A percentile compares a stretch with the other conserved stretches of the same genome.
These are phyloP conservation scores for Exephanes ischioxanthus DNA, from an alignment of 2,888 invertebrate species.

Conservation along the genomic window DNA sequence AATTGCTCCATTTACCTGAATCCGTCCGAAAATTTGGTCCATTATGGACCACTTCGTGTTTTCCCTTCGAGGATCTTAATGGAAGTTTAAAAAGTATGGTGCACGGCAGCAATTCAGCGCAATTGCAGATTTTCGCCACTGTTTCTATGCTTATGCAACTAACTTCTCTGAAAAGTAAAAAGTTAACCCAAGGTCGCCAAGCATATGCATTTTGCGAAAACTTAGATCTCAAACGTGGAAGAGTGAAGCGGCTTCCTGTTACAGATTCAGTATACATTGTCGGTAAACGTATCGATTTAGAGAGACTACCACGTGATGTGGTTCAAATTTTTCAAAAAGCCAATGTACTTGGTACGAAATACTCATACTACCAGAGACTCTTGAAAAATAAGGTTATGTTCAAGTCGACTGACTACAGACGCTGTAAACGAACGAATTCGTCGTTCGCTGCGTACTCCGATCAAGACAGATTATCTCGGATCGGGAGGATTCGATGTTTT, in stretches of 20 bases:
- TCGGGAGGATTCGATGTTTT: conserved; percentile 52
- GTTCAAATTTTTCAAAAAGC: background rate
- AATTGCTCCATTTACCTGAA: conserved; percentile 51
- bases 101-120: conserved; percentile 63
- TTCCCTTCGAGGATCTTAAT: conserved; percentile 65
- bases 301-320: too few species aligned
- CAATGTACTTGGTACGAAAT: background rate
- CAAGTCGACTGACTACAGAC: conserved; percentile 38
- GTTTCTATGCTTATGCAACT: conserved; percentile 20
- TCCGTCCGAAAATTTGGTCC: conserved; percentile 58
- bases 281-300: conserved; percentile 17
- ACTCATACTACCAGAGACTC: conserved; percentile 33
- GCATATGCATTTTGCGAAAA: conserved; percentile 34
- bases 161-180: conserved; percentile 32
- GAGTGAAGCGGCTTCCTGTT: conserved; percentile 42
- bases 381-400: conserved; percentile 55
- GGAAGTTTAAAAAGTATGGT: conserved; percentile 44
- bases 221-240: conserved; percentile 38
- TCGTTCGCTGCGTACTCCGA: conserved; percentile 41
- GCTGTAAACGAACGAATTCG: conserved; percentile 44
- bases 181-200: conserved; percentile 27
- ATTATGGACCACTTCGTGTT: conserved; percentile 58
- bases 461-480: conserved; percentile 18
- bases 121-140: conserved; percentile 61
- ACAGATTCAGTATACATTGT: conserved; percentile 45